phyloP scores from a whole-genome alignment of 37 sponge, comb jelly and placozoan genomes.

The Dysidea cf. avara region DNA sequence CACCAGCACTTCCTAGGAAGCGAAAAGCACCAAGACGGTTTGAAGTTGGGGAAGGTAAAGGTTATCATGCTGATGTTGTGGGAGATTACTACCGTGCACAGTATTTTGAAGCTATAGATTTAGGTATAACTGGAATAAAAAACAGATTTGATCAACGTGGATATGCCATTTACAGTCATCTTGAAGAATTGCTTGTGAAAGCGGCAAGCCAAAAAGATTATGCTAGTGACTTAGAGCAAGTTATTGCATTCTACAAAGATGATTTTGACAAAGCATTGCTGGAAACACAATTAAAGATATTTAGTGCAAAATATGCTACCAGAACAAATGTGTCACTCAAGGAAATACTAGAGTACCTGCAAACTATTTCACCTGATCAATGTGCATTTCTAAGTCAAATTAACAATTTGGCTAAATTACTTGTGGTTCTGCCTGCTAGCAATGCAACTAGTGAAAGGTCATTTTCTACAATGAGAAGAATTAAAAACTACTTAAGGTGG shows the following conservation, averaged over 20 bases:
- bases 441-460: background rate
- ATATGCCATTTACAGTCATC: slow-evolving; percentile 20
- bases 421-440: slow-evolving; percentile 5
- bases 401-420: background rate
- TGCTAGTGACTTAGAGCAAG: background rate
- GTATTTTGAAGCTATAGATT: slow-evolving; percentile 35
- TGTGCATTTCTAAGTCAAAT: background rate
- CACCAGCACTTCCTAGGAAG: slow-evolving; percentile 39
- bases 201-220: slow-evolving; percentile 25
- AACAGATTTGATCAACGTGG: slow-evolving; percentile 38
- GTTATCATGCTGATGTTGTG: slow-evolving; percentile 12
- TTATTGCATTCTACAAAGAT: slow-evolving; percentile 33
- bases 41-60: slow-evolving; percentile 24
- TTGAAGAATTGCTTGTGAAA: slow-evolving; percentile 26
- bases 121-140: slow-evolving; percentile 15
- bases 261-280: slow-evolving; percentile 41
- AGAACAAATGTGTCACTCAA: background rate
- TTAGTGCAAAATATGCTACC: slow-evolving; percentile 38
- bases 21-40: slow-evolving; percentile 23
- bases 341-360: background rate
- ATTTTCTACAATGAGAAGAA: slow-evolving; percentile 7
- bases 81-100: slow-evolving; percentile 37
- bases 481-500: too few relatives aligned
- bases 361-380: slow-evolving; percentile 1
- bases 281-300: slow-evolving; percentile 27